Evolutionary conservation across 1,140 invertebrate genomes (phyloP), one percentile per base, ranked within the genome.

Genomic region (Papilio polytes): DNA sequence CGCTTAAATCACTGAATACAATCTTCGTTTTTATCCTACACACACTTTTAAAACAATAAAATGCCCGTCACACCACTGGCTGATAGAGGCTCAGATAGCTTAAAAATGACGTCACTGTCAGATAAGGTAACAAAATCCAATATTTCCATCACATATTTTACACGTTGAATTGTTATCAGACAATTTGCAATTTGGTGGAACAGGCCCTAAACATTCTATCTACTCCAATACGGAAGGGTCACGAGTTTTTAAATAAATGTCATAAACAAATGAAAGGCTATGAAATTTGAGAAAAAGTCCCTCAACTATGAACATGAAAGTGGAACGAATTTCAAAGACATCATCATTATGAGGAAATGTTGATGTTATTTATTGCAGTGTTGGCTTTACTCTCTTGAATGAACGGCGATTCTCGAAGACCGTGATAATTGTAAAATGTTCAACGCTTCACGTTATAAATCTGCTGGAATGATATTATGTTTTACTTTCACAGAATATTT

Each of bases 321-420:
- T 91, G 85, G 88, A 89, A 87, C 90, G 80, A 88, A 90, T 90
- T 85, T 85, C 85, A 87, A 82, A 84, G 82, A 85, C 80, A 82
- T 87, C 83, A 82, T 85, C 85, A 87, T 83, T 83, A 82, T 70
- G 46, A 81, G 48, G 46, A 18, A 44, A 78, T 66, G 46, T 44
- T 13, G 63, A 70, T 18, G 63, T 31, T 70, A 15, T 70, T 36
- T 70, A 66, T 66, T 66, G 63, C 26, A 70, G 26, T 31, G 63
- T 31, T 31, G 22, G 26, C 22, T 31, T 31, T 22, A 26, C 63
- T 70, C 63, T 70, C 63, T 70, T 70, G 26, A 63, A 63, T 63
- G 20, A 26, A 63, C 22, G 13, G 63, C 26, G 13, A 70, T 31
- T 15, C 26, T 70, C 26, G 63, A 70, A 31, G 26, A 70, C 63